Conservation (phyloP, 64 coral and sea anemone genomes). For the Dendrophyllia cribrosa region DNA sequence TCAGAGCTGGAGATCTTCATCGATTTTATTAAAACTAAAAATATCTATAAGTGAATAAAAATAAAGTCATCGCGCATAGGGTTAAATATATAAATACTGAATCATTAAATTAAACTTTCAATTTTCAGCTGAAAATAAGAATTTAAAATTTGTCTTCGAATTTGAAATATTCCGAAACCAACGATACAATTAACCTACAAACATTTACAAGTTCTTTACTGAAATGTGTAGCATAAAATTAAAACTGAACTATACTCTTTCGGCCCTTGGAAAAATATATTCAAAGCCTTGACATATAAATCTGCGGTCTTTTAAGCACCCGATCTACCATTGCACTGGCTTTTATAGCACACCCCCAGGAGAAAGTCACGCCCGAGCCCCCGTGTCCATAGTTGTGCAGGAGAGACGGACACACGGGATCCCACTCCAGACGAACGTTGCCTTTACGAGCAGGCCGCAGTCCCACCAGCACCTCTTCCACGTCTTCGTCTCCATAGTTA, state of each 20-base stretch:
- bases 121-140: no score
- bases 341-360: slow-evolving; percentile 59
- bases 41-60: background rate
- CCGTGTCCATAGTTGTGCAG: slow-evolving; percentile 66
- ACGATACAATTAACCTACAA: no score
- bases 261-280: background rate
- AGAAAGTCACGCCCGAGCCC: slow-evolving; percentile 43
- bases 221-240: no score
- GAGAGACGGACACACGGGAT: slow-evolving; percentile 51
- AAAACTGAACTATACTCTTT: background rate
- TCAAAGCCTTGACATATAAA: slow-evolving; percentile 33
- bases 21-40: no score
- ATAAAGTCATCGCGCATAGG: no score
- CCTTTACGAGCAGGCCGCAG: slow-evolving; percentile 52
- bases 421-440: slow-evolving; percentile 56
- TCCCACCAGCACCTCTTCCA: slow-evolving; percentile 48
- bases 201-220: no score
- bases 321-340: slow-evolving; percentile 50
- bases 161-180: no score
- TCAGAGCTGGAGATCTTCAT: no score
- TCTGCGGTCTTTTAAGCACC: slow-evolving; percentile 29
- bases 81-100: no score
- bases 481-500: slow-evolving; percentile 45
- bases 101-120: no score
- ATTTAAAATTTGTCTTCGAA: no score